phyloP scores from a whole-genome alignment of 92 coral and sea anemone genomes.

The Phymanthus crucifer region DNA sequence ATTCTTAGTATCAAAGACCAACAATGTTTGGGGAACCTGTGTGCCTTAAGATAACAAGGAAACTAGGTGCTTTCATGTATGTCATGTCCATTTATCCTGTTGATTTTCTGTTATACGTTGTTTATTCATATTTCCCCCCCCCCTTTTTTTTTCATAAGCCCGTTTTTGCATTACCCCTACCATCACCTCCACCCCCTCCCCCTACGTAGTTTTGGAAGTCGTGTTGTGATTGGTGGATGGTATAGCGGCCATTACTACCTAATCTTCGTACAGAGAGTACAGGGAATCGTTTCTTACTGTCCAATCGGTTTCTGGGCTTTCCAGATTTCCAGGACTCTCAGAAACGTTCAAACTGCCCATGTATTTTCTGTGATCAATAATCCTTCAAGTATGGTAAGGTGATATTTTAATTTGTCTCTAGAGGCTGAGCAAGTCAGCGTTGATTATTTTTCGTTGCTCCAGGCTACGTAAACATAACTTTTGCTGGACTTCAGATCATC shows the following conservation, averaged over 20 bases:
- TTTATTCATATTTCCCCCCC: no score
- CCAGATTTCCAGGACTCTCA: background rate
- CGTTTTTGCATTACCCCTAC: background rate
- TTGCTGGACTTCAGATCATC: background rate
- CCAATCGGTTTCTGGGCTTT: background rate
- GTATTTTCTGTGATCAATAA: background rate
- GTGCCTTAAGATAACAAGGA: no score
- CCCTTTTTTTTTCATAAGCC: background rate
- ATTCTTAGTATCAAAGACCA: background rate
- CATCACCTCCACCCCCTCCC: constrained; percentile 9
- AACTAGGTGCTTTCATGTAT: no score
- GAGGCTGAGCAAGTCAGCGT: background rate
- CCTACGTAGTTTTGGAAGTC: background rate
- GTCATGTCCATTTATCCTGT: no score
- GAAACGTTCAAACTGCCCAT: background rate
- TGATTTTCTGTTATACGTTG: background rate
- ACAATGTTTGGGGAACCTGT: no score
- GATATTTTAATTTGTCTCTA: background rate
- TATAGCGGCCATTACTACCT: constrained; percentile 1
- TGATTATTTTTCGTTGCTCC: background rate
- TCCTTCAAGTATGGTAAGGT: background rate
- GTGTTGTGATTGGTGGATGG: background rate
- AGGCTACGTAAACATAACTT: background rate
- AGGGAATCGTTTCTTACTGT: background rate
- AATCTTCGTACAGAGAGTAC: no score